Percentiles rank a stretch among this genome's conserved stretches.
Evolutionary conservation across 2,888 invertebrate species (phyloP).

Genomic region (Plusia festucae): DNA sequence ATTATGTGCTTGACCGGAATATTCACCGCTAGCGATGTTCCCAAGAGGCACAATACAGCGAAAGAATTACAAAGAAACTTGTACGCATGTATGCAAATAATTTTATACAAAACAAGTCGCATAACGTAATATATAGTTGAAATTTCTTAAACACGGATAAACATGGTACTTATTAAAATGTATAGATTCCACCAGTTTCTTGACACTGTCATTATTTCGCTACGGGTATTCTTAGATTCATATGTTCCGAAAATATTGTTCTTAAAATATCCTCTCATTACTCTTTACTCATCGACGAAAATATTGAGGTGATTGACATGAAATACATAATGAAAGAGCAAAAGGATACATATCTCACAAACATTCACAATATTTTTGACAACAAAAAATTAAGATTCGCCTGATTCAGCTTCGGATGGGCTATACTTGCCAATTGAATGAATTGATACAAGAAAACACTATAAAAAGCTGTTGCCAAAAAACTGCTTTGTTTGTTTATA

Average conservation of each 20-base stretch:
- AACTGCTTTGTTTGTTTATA: conserved; percentile 45
- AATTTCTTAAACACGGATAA: background rate
- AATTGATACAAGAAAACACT: conserved; percentile 49
- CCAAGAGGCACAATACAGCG: conserved; percentile 10
- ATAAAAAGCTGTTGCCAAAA: conserved; percentile 56
- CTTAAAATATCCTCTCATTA: conserved; percentile 30
- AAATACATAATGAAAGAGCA: conserved; percentile 19
- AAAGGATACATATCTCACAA: conserved; percentile 21
- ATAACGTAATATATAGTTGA: background rate
- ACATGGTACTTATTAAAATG: background rate
- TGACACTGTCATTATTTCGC: conserved; percentile 12
- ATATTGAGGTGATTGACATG: conserved; percentile 37
- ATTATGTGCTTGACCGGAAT: conserved; percentile 23
- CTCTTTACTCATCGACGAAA: conserved; percentile 20
- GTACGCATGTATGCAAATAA: background rate
- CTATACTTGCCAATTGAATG: conserved; percentile 52
- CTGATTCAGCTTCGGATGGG: conserved; percentile 19
- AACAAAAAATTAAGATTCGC: conserved; percentile 24
- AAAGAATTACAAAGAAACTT: background rate
- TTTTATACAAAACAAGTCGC: background rate
- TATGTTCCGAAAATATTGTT: conserved; percentile 18
- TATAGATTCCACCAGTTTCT: conserved; percentile 20
- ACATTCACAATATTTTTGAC: conserved; percentile 23
- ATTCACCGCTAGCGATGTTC: conserved; percentile 33
- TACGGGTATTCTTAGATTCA: conserved; percentile 10